These are phyloP conservation scores for Iphiclides podalirius DNA, from an alignment of 2,888 invertebrate species.

Conservation along the genomic window DNA sequence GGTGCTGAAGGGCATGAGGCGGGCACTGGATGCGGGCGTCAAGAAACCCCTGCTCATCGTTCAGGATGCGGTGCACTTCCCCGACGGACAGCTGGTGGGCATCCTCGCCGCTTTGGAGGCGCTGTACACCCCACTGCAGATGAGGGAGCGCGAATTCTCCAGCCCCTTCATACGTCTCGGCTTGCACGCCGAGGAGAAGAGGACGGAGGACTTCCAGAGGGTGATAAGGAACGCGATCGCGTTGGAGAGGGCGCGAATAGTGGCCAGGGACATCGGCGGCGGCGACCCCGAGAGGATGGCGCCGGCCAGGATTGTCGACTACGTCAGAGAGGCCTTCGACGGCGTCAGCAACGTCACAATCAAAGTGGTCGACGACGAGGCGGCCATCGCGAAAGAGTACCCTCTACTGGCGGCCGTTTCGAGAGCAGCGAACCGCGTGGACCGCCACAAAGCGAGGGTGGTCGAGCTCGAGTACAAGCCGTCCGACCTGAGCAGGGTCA, in stretches of 20 bases:
- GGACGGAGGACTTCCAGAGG: conserved; percentile 73
- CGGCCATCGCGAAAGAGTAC: conserved; percentile 84
- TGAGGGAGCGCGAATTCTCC: conserved; percentile 82
- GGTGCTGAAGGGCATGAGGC: conserved; percentile 86
- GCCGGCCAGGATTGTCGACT: conserved; percentile 88
- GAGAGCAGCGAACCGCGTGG: conserved; percentile 84
- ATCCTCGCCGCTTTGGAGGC: conserved; percentile 93
- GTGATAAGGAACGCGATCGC: conserved; percentile 81
- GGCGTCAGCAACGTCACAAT: conserved; percentile 81
- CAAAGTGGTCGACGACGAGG: conserved; percentile 81
- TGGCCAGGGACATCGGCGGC: conserved; percentile 80
- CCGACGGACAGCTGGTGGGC: conserved; percentile 87
- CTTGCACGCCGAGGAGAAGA: conserved; percentile 79
- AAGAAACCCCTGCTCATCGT: conserved; percentile 88
- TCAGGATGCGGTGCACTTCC: conserved; percentile 83
- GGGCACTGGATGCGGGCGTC: conserved; percentile 92
- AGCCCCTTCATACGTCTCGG: conserved; percentile 82
- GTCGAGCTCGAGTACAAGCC: conserved; percentile 83
- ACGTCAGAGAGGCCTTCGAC: conserved; percentile 83
- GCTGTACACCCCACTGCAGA: conserved; percentile 90
- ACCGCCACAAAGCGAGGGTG: conserved; percentile 82
- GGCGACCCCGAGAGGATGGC: conserved; percentile 95
- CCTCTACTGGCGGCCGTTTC: conserved; percentile 89
- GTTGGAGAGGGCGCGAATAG: conserved; percentile 83
- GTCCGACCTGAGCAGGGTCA: conserved; percentile 62